Evolutionary conservation across 2,797 vertebrate genomes (phyloP), one percentile per base, ranked within the genome.

Genomic region (Eupleurogrammus muticus): DNA sequence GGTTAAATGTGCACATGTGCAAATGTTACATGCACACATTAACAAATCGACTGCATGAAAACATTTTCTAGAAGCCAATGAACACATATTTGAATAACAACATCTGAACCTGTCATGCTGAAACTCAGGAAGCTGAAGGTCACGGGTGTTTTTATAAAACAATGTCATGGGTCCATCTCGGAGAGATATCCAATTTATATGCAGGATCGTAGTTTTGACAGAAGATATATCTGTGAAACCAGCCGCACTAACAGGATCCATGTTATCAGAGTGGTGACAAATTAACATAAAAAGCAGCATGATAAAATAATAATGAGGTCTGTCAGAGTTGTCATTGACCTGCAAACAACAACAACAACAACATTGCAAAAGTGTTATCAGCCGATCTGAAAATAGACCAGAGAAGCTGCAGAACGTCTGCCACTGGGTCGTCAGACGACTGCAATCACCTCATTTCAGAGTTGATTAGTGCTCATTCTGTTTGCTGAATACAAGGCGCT

Each of bases 311-410:
- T 21, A 70, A 32, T 16, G 14, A 56, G 19, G 17, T 44, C 46
- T 72, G 28, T 2, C 56, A 49, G 28, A 48, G 61, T 57, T 3
- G 10, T 10, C 57, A 58, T 44, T 70, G 67, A 73, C 50, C 36
- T 47, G 16, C 23, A 58, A 66, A 44, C 35, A 66, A 80, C n/a
- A n/a, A n/a, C n/a, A n/a, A n/a, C n/a, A n/a, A n/a, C n/a, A n/a
- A n/a, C n/a, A 81, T 72, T 76, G 55, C 24, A 65, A 61, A 77
- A 60, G 28, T 65, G 53, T 68, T 64, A 75, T 77, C 67, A 23
- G 58, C 53, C 35, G 56, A 72, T 83, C 69, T 60, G 51, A 54
- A 71, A 69, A 54, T 36, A 34, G 5, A 21, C 28, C 14, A 14
- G 36, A 40, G 36, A 40, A 17, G 40, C 40, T n/a, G 8, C 12